Conservation (phyloP, 2,113 vertebrate genomes). For the Pogona vitticeps region DNA sequence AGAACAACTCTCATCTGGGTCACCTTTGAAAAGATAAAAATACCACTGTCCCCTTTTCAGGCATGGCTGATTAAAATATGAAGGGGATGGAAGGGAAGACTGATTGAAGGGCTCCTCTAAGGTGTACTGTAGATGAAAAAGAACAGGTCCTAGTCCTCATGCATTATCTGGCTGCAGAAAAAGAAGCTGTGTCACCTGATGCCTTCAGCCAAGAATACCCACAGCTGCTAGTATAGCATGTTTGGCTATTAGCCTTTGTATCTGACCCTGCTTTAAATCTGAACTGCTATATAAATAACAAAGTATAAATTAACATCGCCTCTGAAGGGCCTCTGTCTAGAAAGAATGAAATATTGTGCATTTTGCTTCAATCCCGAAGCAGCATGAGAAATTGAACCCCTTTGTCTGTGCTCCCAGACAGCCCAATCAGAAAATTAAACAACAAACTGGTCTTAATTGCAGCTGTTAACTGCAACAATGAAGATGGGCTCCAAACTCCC, state of each 20-base stretch:
- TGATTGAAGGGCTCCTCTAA: neutral
- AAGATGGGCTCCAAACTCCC: neutral
- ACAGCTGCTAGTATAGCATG: neutral
- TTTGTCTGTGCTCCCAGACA: neutral
- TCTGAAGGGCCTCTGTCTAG: neutral
- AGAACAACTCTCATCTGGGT: neutral
- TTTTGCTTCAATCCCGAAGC: neutral
- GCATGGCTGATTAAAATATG: slow-evolving; percentile 39
- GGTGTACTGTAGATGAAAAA: neutral
- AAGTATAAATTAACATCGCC: neutral
- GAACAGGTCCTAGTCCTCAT: slow-evolving; percentile 22
- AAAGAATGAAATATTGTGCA: neutral
- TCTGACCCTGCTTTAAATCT: slow-evolving; percentile 6
- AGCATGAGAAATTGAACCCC: neutral
- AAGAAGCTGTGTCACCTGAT: neutral
- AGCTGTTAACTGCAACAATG: neutral
- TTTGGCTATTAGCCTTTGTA: neutral
- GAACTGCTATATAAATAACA: neutral
- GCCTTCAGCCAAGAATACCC: slow-evolving; percentile 28
- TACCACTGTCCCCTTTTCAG: neutral
- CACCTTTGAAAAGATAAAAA: neutral
- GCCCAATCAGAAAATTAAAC: neutral
- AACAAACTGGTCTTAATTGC: neutral
- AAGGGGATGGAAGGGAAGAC: slow-evolving; percentile 20
- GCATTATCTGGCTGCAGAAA: slow-evolving; percentile 27